Evolutionary conservation across 1,140 invertebrate species (phyloP), one percentile per base, ranked within the genome.

Genomic region (Trialeurodes vaporariorum): DNA sequence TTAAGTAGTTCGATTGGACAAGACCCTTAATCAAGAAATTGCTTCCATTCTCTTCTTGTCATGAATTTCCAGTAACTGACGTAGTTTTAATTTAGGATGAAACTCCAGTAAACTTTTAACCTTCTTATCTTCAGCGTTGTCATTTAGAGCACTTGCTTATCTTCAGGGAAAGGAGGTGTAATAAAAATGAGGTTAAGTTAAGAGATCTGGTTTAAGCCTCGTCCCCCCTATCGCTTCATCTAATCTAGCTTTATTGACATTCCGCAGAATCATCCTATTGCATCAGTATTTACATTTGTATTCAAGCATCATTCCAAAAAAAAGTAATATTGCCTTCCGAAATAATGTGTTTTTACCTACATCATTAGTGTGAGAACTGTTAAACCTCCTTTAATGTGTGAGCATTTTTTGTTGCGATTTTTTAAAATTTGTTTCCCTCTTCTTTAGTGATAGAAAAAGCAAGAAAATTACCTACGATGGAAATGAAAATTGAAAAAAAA

Each of bases 251-350:
- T 49, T 9, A 9, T 17, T 9, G 34, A 49, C 34, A 49, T 49
- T 49, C 34, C 34, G 17, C 17, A 49, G 34, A 49, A 49, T 49
- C 34, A 9, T 17, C 5, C 5, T 49, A 9, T 49, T 49, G 17
- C 34, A 49, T 5, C 34, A 49, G 34, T 49, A 49, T 49, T 49
- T 49, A 5, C 17, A 9, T 9, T 49, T 49, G 17, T 49, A 49
- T 49, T n/a, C n/a, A n/a, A n/a, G n/a, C n/a, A 49, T 49, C 34
- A 49, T 49, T 49, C 34, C 34, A 49, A 49, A 49, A 49, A 49
- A n/a, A n/a, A n/a, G n/a, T n/a, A n/a, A n/a, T n/a, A n/a, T n/a
- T n/a, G n/a, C n/a, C n/a, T n/a, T n/a, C n/a, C n/a, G n/a, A n/a
- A n/a, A n/a, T n/a, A n/a, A n/a, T n/a, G n/a, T n/a, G n/a, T n/a